Evolutionary conservation across 2,888 invertebrate genomes (phyloP).

Genomic region (Serripes groenlandicus): DNA sequence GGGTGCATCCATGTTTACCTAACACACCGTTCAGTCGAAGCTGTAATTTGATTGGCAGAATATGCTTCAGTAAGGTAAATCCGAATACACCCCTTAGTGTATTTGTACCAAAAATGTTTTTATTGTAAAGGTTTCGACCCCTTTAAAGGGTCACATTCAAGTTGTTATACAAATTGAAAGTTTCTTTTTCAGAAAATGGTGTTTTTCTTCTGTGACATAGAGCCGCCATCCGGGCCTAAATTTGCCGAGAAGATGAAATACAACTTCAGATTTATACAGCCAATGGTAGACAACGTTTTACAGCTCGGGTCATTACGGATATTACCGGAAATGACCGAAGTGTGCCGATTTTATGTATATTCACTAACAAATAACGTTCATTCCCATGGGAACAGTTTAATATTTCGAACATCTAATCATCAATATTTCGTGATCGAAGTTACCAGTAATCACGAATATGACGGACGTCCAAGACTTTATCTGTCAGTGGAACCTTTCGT

Average conservation of each 20-base stretch:
- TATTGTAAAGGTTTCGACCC: too few relatives aligned
- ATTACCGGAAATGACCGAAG: conserved; percentile 65
- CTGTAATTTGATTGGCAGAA: too few relatives aligned
- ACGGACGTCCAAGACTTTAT: conserved; percentile 58
- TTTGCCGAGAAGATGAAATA: conserved; percentile 62
- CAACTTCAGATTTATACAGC: conserved; percentile 46
- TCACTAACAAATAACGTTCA: conserved; percentile 50
- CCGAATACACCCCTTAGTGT: too few relatives aligned
- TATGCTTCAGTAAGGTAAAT: too few relatives aligned
- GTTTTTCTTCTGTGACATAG: conserved; percentile 53
- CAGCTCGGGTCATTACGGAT: conserved; percentile 50
- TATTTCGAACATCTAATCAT: conserved; percentile 45
- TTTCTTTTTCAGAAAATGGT: conserved; percentile 27
- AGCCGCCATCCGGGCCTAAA: conserved; percentile 59
- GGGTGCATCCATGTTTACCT: too few relatives aligned
- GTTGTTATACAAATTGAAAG: too few relatives aligned
- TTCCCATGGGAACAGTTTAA: conserved; percentile 46
- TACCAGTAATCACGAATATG: conserved; percentile 54
- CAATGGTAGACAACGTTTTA: conserved; percentile 50
- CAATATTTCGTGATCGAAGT: conserved; percentile 59
- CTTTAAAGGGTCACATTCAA: neutral
- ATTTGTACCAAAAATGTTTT: too few relatives aligned
- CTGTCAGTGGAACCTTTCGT: conserved; percentile 47
- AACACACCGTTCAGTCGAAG: too few relatives aligned
- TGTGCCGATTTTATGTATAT: conserved; percentile 60